Conservation (phyloP, 2,113 vertebrate species). For the Nestor notabilis region DNA sequence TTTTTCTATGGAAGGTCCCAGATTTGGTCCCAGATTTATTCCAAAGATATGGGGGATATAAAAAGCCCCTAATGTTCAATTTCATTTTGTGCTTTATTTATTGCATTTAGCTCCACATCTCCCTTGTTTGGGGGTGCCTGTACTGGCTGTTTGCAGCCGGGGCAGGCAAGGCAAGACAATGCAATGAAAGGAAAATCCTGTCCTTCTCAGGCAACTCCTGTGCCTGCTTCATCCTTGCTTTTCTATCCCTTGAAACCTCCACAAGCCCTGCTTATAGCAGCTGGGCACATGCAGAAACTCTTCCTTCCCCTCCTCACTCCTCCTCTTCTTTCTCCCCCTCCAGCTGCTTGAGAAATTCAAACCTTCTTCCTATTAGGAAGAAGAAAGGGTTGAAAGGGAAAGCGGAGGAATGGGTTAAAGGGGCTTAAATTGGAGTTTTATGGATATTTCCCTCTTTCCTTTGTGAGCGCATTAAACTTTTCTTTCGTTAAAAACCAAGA, state of each 20-base stretch:
- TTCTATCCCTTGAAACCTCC: not conserved
- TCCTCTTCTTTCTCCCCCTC: not conserved
- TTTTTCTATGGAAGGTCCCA: not conserved
- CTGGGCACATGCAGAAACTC: not conserved
- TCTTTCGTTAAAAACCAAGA: slow-evolving; percentile 78
- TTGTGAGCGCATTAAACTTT: slow-evolving; percentile 47
- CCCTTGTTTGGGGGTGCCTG: not conserved
- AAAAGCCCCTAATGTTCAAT: not conserved
- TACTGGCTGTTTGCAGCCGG: not conserved
- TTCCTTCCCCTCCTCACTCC: not conserved
- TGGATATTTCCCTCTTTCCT: slow-evolving; percentile 62
- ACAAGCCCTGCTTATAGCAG: not conserved
- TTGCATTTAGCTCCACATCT: not conserved
- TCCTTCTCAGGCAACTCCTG: not conserved
- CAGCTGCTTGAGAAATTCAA: slow-evolving; percentile 36
- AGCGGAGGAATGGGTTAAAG: not conserved
- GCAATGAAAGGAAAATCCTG: not conserved
- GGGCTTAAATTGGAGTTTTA: slow-evolving; percentile 65
- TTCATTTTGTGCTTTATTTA: not conserved
- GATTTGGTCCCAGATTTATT: not conserved
- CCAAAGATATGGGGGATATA: accelerated
- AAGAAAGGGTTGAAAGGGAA: slow-evolving; percentile 57
- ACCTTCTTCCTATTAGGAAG: slow-evolving; percentile 54
- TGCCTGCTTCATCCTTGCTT: not conserved
- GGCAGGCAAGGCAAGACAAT: not conserved